Evolutionary conservation across 1,140 invertebrate species (phyloP), one percentile per base, ranked within the genome.

Genomic region (Cepaea nemoralis): DNA sequence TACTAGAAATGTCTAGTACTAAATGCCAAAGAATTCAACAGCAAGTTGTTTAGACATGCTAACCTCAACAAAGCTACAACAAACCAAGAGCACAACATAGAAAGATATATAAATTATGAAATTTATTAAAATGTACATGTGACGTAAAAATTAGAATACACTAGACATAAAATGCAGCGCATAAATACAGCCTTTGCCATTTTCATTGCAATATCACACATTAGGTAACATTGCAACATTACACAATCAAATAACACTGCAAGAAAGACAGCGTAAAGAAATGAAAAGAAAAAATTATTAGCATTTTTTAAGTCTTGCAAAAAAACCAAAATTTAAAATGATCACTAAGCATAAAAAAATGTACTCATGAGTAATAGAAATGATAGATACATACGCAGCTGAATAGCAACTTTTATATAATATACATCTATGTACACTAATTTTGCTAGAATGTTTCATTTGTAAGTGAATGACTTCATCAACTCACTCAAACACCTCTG

Each of bases 141-240:
- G 2, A 55, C 2, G 8, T 22, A 55, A 55, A 55, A 55, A 55
- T 19, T 45, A 45, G n/a, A 55, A 55, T 14, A 55, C 8, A 55
- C n/a, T 55, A 55, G n/a, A 55, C 50, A 55, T 10, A 8, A 55
- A 5, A 22, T 55, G 50, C 50, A 3, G 22, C 22, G 50, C 50
- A 22, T 55, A 55, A 55, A 22, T 22, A 55, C 50, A 55, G 50
- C 50, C 50, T 10, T 55, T 55, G 50, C 50, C 50, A 55, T 55
- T 55, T 55, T 55, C 19, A 55, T 55, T 55, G 50, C 50, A 55
- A 55, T 55, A 55, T 55, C 50, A 55, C 50, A 55, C 50, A 55
- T 55, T 14, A 19, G 50, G 50, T 24, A 55, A 55, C 50, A 55
- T 55, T 55, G 50, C 50, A 55, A 55, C 50, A 55, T 24, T 55